Base-by-base conservation (phyloP, 2,113 vertebrate genomes). In the Sarotherodon lohbergeri region DNA sequence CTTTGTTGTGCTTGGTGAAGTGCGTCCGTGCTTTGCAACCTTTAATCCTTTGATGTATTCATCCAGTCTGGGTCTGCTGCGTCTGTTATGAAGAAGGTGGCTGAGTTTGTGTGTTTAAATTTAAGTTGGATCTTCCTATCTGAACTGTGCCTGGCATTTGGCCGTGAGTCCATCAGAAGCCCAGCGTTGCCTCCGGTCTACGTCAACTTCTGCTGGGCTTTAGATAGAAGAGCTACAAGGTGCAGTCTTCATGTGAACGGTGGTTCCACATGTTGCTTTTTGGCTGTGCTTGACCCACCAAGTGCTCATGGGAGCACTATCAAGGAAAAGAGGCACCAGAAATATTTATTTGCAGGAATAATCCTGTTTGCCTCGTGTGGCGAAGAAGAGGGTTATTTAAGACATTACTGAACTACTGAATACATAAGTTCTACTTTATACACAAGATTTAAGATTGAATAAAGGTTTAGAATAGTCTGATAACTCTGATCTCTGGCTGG, bases 401-500 rank as follows among this genome's bases (percentile, higher is more conserved):
- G 39, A 24, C 39, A 16, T 43, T 71, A 73, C 22, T 73, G 36
- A 71, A 22, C 19, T 68, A 39, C 61, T n/a, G 7, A 22, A 41
- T 41, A 9, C 63, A 22, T 3, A 71, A 43, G 41, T 46, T 73
- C 22, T 10, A 73, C 4, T 27, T 27, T 27, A 27, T 27, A 27
- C 27, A 27, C 27, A 27, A 27, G 3, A 27, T 27, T 27, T 27
- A 27, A 27, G 27, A 27, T 27, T 27, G 27, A 27, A 27, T 27
- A 27, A 19, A 63, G 7, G 24, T 24, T 24, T 1, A 27, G 46
- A 48, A 29, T 46, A 4, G 68, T 48, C 22, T 14, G 10, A 3
- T 73, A 48, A 48, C 22, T 16, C 8, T 7, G 13, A 27, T 46
- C 8, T 11, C 14, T 27, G 10, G 22, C 1, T 0, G 22, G 22